Base-by-base conservation (phyloP, 2,113 vertebrate species). In the Aramus guarauna region DNA sequence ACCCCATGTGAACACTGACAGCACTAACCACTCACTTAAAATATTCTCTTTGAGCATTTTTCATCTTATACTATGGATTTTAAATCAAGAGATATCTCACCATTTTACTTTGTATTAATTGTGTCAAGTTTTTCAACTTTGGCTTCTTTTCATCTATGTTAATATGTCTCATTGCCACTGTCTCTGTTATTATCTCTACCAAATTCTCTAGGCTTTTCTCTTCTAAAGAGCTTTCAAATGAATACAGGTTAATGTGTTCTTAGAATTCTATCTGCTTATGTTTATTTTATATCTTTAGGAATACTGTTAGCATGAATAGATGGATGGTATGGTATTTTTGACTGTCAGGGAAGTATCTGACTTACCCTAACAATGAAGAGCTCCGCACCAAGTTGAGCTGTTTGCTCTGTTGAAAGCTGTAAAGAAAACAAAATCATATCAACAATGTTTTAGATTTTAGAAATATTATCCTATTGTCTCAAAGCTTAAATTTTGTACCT, bases 371-470 rank as follows among this genome's bases (percentile, higher is more conserved):
- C 99, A 47, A 99, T 99, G 98, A 99, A 99, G 94, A 99, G 98
- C 73, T 99, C 99, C 83, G 99, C 99, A 32, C 99, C 99, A 88
- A 99, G 98, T 90, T 99, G 99, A 78, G 99, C 99, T 1, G 99
- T 99, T 97, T 99, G 99, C 90, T 99, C 99, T 77, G 99, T 99
- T 87, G 99, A 99, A 95, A 99, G 97, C 99, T 99, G 90, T 26
- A 97, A 97, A 71, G 8, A 96, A 97, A 91, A 90, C 37, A 95
- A 95, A 81, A 88, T 24, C 29, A 53, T 4, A 82, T 93, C 15
- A 95, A 18, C 34, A 30, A 8, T 48, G 59, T 53, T 37, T 48
- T 39, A 69, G 37, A 76, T 34, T 80, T 86, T 3, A 75, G 26
- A 78, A 84, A 63, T 64, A 48, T 15, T 88, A 47, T 9, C 17